Conservation (phyloP, 2,888 invertebrate genomes). For the Amphipoea oculea region DNA sequence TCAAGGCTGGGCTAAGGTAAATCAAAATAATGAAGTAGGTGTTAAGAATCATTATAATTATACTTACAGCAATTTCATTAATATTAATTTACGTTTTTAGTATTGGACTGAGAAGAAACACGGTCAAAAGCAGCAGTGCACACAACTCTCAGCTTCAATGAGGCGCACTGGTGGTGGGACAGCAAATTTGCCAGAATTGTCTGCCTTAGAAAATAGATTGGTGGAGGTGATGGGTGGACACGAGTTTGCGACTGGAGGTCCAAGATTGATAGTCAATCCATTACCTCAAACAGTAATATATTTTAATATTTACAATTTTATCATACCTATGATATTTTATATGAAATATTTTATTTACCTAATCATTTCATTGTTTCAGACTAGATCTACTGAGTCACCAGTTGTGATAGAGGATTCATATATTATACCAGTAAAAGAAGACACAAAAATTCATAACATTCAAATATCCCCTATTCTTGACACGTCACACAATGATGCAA, state of each 20-base stretch:
- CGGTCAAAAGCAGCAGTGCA: not conserved
- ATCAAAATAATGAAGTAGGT: not conserved
- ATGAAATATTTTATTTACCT: not conserved
- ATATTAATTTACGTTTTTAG: not conserved
- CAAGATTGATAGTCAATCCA: too few species aligned
- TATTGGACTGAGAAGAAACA: not conserved
- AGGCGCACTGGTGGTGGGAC: not conserved
- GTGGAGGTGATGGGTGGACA: too few species aligned
- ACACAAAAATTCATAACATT: not conserved
- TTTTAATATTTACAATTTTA: not conserved
- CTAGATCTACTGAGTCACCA: not conserved
- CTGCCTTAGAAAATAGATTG: too few species aligned
- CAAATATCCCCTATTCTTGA: too few species aligned
- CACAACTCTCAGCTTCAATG: not conserved
- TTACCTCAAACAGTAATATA: not conserved
- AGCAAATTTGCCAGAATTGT: not conserved
- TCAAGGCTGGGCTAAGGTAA: constrained; percentile 16
- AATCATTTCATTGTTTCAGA: constrained; percentile 8
- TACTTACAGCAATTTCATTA: not conserved
- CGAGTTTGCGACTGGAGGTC: too few species aligned
- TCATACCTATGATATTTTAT: not conserved
- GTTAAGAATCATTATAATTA: not conserved
- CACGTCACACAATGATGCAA: not conserved
- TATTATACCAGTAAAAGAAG: not conserved
- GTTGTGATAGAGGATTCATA: not conserved